These are phyloP conservation scores for Dicrostonyx torquatus DNA, from an alignment of 2,797 vertebrate genomes.

Conservation along the genomic window DNA sequence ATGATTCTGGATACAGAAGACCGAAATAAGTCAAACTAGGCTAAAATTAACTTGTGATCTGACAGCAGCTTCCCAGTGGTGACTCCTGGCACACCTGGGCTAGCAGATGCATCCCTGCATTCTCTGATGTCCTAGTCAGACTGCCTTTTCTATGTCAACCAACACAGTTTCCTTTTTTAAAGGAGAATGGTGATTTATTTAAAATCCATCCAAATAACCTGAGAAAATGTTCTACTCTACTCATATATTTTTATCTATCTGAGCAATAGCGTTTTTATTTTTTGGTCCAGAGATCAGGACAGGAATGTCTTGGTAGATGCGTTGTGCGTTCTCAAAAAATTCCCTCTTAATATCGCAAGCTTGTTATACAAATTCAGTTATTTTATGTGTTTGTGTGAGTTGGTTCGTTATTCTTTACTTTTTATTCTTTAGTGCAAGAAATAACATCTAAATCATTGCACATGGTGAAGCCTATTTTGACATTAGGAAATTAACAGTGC, in stretches of 20 bases:
- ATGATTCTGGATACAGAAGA: not conserved
- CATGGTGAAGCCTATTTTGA: not conserved
- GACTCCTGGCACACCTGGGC: not conserved
- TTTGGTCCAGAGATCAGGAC: not conserved
- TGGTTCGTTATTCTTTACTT: not conserved
- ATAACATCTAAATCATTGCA: not conserved
- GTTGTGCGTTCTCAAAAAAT: not conserved
- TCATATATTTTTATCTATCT: not conserved
- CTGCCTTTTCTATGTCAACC: not conserved
- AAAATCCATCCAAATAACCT: not conserved
- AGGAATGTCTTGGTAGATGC: not conserved
- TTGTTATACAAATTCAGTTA: not conserved
- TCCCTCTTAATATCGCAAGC: not conserved
- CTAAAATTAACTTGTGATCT: not conserved
- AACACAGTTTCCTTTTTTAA: not conserved
- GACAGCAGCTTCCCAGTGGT: not conserved
- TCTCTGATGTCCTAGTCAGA: not conserved
- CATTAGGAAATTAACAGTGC: constrained; percentile 16
- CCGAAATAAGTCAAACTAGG: not conserved
- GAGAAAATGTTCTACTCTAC: not conserved
- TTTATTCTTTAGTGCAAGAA: not conserved
- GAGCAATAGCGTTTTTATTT: not conserved
- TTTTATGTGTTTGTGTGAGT: not conserved
- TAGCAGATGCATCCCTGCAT: not conserved
- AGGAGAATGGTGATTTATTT: not conserved